phyloP scores from a whole-genome alignment of 2,888 invertebrate species.

The Ophion obscuratus region DNA sequence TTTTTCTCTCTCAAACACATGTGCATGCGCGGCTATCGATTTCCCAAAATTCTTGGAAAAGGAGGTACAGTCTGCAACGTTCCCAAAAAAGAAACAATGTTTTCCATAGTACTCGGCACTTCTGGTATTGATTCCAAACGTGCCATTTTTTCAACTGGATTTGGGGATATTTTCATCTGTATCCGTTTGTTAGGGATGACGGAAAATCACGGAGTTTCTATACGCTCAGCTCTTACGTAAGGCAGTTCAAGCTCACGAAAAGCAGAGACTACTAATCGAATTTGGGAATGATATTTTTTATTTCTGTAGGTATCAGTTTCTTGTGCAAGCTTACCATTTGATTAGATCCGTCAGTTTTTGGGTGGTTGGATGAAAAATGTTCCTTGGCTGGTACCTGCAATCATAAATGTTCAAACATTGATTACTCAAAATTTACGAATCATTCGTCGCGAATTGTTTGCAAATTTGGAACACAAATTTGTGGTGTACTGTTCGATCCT shows the following conservation, averaged over 20 bases:
- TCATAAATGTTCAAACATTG: background rate
- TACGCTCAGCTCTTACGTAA: no score
- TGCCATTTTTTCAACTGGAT: background rate
- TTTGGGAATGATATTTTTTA: background rate
- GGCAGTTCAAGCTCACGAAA: no score
- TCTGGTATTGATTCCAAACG: background rate
- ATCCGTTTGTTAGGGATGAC: no score
- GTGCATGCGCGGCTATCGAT: background rate
- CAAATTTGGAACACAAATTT: conserved; percentile 1
- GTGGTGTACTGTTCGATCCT: background rate
- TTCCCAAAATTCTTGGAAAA: background rate
- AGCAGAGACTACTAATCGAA: background rate
- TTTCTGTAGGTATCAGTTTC: background rate
- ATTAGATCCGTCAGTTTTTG: conserved; percentile 1
- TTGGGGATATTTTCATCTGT: no score
- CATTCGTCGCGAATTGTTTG: background rate
- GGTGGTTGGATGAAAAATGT: background rate
- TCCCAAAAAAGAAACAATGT: background rate
- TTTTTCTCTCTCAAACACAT: conserved; percentile 24
- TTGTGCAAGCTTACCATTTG: conserved; percentile 1
- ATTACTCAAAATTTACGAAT: background rate
- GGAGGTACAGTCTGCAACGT: background rate
- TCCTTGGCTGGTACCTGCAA: conserved; percentile 12
- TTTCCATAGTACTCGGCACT: no score
- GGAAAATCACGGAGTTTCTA: no score